These are phyloP conservation scores for Cryptosula pallasiana DNA, from an alignment of 2,888 invertebrate species.

Conservation along the genomic window DNA sequence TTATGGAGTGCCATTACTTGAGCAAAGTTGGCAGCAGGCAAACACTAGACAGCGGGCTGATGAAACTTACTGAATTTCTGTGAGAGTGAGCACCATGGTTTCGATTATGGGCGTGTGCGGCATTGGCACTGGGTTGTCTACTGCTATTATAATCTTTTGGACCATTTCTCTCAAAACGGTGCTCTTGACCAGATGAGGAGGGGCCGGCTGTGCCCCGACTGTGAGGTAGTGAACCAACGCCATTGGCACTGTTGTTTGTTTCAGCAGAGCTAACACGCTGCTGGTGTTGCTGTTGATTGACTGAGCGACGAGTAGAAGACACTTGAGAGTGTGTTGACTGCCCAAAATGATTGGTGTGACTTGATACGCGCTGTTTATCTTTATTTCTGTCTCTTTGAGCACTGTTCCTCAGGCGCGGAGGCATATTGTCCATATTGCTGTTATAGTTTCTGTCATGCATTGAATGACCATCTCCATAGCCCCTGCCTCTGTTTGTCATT, in stretches of 20 bases:
- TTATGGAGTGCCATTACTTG: too few species aligned
- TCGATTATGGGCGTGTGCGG: not conserved
- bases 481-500: not conserved
- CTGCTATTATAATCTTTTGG: not conserved
- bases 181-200: too few species aligned
- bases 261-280: not conserved
- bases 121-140: not conserved
- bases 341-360: not conserved
- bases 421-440: conserved; percentile 5
- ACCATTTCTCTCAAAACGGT: not conserved
- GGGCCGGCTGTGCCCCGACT: too few species aligned
- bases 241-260: not conserved
- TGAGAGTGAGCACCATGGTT: conserved; percentile 15
- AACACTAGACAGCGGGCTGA: too few species aligned
- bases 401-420: not conserved
- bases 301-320: not conserved
- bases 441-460: not conserved
- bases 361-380: not conserved
- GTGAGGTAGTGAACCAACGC: not conserved
- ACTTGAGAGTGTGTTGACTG: not conserved
- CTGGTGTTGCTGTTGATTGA: not conserved
- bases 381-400: not conserved
- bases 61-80: conserved; percentile 5
- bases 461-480: not conserved
- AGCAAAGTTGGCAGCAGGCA: too few species aligned